Percentiles rank a stretch among this genome's conserved stretches.
phyloP scores from a whole-genome alignment of 2,888 invertebrate genomes.

The Hanleya hanleyi region DNA sequence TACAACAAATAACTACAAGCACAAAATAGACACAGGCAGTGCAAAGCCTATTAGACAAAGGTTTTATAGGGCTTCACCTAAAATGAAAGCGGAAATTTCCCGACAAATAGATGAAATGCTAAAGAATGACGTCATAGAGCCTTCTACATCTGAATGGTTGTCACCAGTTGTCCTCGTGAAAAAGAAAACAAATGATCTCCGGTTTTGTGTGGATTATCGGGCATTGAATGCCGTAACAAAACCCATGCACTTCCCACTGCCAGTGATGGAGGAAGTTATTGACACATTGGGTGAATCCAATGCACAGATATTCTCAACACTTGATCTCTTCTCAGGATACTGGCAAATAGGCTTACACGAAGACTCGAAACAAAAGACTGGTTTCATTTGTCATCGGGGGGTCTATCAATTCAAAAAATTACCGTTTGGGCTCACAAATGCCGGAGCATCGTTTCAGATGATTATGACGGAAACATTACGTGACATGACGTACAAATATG shows the following conservation, averaged over 20 bases:
- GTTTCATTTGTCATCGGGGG: neutral
- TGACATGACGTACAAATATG: conserved; percentile 2
- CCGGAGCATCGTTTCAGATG: neutral
- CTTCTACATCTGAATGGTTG: neutral
- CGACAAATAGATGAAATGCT: neutral
- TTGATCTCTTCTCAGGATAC: conserved; percentile 19
- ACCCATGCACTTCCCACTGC: neutral
- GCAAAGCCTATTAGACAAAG: neutral
- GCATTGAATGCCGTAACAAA: conserved; percentile 3
- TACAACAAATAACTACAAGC: neutral
- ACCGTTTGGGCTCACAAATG: conserved; percentile 6
- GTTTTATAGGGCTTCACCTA: neutral
- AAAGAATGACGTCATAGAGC: neutral
- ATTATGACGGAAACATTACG: neutral
- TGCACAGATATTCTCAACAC: neutral
- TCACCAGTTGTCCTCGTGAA: neutral
- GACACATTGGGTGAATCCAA: neutral
- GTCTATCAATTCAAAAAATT: neutral
- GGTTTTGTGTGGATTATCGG: neutral
- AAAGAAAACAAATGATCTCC: neutral
- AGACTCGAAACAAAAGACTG: conserved; percentile 4
- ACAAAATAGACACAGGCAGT: neutral
- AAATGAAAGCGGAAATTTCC: neutral
- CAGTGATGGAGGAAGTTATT: neutral
- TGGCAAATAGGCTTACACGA: conserved; percentile 16